Evolutionary conservation across 2,113 vertebrate species (phyloP).

Genomic region (Neogale vison): DNA sequence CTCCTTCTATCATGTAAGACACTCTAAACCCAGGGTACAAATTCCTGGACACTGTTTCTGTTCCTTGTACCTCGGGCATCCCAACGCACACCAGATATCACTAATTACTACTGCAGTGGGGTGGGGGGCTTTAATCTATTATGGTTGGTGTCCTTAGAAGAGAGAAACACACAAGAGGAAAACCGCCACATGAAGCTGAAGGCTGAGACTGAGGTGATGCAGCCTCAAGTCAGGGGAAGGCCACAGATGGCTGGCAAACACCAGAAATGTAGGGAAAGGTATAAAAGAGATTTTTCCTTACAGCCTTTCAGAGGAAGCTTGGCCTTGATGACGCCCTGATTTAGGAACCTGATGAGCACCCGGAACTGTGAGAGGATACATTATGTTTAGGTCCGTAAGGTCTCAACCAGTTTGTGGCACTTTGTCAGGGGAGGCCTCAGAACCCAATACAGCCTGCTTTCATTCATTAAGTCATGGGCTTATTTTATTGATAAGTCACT

Average conservation of each 20-base stretch:
- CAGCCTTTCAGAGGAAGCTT: neutral
- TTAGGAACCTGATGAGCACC: neutral
- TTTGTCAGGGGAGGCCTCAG: neutral
- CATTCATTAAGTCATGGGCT: neutral
- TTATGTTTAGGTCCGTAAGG: neutral
- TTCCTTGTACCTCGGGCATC: neutral
- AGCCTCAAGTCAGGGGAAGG: neutral
- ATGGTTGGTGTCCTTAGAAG: neutral
- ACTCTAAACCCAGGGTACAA: neutral
- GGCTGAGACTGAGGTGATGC: neutral
- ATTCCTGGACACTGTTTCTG: neutral
- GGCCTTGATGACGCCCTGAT: neutral
- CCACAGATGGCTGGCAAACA: neutral
- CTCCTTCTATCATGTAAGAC: neutral
- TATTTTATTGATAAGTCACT: neutral
- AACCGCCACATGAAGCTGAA: neutral
- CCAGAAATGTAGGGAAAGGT: neutral
- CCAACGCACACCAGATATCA: neutral
- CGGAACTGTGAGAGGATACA: neutral
- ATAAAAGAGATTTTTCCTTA: neutral
- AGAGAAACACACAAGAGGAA: neutral
- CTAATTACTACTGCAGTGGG: neutral
- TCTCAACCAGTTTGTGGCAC: neutral
- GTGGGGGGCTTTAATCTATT: neutral
- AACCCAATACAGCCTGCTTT: neutral